phyloP scores from a whole-genome alignment of 2,888 invertebrate genomes.

The Tanytarsus gracilentus region DNA sequence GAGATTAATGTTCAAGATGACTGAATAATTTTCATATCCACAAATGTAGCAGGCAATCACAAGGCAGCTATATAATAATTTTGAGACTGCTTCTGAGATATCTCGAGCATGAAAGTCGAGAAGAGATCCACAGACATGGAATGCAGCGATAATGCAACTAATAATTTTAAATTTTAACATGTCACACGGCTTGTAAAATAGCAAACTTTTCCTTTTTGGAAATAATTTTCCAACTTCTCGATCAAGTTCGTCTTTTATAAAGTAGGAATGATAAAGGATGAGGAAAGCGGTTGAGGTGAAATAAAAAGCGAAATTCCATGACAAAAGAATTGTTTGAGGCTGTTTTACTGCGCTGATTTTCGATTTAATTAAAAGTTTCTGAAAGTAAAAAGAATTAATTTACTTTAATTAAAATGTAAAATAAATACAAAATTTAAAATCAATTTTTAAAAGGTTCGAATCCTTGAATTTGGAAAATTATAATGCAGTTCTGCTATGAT shows the following conservation, averaged over 20 bases:
- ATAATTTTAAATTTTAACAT: slow-evolving; percentile 23
- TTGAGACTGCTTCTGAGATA: slow-evolving; percentile 39
- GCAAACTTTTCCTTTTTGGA: slow-evolving; percentile 12
- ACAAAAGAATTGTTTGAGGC: not conserved
- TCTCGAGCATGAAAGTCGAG: slow-evolving; percentile 40
- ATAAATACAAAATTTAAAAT: not conserved
- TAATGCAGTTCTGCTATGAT: not conserved
- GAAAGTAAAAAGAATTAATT: not conserved
- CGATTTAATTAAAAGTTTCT: not conserved
- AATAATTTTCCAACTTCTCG: not conserved
- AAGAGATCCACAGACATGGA: slow-evolving; percentile 40
- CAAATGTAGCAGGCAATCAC: slow-evolving; percentile 25
- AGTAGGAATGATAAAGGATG: slow-evolving; percentile 17
- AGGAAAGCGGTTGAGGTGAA: not conserved
- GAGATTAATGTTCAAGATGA: slow-evolving; percentile 40
- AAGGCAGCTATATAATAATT: slow-evolving; percentile 35
- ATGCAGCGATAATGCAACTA: slow-evolving; percentile 39
- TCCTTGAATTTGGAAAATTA: too few relatives aligned
- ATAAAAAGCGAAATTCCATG: not conserved
- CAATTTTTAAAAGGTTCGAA: too few relatives aligned
- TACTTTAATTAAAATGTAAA: not conserved
- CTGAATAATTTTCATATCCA: slow-evolving; percentile 40
- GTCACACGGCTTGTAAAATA: slow-evolving; percentile 18
- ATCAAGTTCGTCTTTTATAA: slow-evolving; percentile 10
- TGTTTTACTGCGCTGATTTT: not conserved